These are phyloP conservation scores for Hiodon tergisus DNA, from an alignment of 2,113 vertebrate species.

Conservation along the genomic window DNA sequence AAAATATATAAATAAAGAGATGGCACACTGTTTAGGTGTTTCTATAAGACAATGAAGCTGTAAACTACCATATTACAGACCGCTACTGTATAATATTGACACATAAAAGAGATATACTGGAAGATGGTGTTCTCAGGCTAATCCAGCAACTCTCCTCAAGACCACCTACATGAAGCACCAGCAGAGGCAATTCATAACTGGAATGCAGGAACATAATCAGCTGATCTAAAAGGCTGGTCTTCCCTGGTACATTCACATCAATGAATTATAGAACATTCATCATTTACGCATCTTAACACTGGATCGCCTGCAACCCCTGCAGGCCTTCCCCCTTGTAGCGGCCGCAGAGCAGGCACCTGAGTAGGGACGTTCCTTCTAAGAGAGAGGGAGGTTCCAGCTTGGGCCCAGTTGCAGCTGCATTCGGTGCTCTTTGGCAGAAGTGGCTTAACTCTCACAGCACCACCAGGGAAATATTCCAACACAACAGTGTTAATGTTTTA, in stretches of 20 bases:
- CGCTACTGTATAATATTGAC: conserved; percentile 18
- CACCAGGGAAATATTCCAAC: background rate
- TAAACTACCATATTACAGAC: conserved; percentile 17
- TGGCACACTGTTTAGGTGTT: conserved; percentile 28
- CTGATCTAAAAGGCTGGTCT: background rate
- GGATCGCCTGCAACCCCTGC: background rate
- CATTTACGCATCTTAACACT: background rate
- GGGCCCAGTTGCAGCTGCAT: conserved; percentile 12
- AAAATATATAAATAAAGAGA: conserved; percentile 2
- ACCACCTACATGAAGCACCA: background rate
- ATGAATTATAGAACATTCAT: conserved; percentile 21
- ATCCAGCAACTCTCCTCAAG: background rate
- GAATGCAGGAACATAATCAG: conserved; percentile 22
- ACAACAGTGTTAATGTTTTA: background rate
- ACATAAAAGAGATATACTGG: conserved; percentile 10
- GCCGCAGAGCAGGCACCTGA: background rate
- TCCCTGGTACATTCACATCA: conserved; percentile 22
- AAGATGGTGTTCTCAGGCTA: conserved; percentile 6
- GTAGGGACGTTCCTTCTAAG: background rate
- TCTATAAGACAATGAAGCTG: conserved; percentile 10
- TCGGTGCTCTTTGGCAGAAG: conserved; percentile 32
- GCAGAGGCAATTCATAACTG: conserved; percentile 13
- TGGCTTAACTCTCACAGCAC: background rate
- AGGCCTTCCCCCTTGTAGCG: background rate
- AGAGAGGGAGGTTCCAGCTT: background rate